Evolutionary conservation across 2,113 vertebrate genomes (phyloP).

Genomic region (Noturus placidus): DNA sequence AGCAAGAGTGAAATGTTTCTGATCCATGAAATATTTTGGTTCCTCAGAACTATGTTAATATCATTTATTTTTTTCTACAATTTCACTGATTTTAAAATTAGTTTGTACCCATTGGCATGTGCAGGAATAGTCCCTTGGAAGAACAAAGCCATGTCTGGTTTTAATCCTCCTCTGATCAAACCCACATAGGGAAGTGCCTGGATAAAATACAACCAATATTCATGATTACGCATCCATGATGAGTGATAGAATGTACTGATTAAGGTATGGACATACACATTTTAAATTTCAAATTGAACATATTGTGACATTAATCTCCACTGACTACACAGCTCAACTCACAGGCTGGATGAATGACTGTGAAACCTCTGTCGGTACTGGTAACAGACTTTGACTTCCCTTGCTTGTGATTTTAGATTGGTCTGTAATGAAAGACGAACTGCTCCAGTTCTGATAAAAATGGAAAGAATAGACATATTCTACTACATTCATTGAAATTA

Average conservation of each 20-base stretch:
- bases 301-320: too few species aligned
- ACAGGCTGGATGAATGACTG: constrained; percentile 10
- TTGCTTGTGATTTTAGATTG: not conserved
- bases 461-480: not conserved
- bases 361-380: not conserved
- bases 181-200: constrained; percentile 9
- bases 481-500: not conserved
- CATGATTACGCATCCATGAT: not conserved
- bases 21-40: not conserved
- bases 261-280: too few species aligned
- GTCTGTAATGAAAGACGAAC: not conserved
- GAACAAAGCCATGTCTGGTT: constrained; percentile 1
- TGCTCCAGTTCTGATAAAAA: constrained; percentile 15
- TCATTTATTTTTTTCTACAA: not conserved
- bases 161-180: not conserved
- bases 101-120: not conserved
- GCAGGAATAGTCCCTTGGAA: not conserved
- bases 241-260: not conserved
- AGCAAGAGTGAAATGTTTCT: not conserved
- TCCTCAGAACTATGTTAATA: not conserved
- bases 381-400: not conserved
- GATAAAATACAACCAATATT: not conserved
- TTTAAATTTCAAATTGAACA: too few species aligned
- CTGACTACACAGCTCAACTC: not conserved
- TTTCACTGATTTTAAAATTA: not conserved